Evolutionary conservation across 2,113 vertebrate genomes (phyloP).

Genomic region (Crocuta crocuta): DNA sequence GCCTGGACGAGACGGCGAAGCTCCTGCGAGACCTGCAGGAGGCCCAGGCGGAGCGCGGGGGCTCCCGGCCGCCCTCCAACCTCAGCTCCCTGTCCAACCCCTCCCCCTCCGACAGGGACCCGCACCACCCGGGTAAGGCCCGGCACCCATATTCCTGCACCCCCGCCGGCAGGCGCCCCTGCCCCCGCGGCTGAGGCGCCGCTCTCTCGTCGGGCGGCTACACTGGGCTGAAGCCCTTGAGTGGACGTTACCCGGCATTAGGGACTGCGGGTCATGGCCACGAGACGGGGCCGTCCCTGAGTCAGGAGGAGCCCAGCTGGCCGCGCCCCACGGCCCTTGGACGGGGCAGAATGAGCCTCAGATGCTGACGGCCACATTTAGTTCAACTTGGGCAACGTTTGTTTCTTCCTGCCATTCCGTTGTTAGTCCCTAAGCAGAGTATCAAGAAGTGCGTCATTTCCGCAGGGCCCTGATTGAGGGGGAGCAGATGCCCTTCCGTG

Average conservation of each 20-base stretch:
- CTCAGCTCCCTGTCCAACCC: constrained; percentile 96
- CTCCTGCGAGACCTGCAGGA: constrained; percentile 97
- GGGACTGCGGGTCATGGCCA: rapidly evolving
- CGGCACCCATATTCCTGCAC: background rate
- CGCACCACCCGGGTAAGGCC: constrained; percentile 93
- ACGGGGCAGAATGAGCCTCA: background rate
- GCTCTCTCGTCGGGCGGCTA: background rate
- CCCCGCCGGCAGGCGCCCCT: background rate
- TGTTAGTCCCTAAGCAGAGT: background rate
- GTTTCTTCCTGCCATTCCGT: background rate
- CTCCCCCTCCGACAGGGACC: constrained; percentile 96
- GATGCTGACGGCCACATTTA: no score
- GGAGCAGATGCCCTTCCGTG: background rate
- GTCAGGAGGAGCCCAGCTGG: background rate
- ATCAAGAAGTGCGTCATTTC: no score
- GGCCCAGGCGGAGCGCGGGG: constrained; percentile 93
- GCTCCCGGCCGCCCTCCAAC: constrained; percentile 96
- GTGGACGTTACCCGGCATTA: no score
- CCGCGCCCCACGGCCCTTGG: background rate
- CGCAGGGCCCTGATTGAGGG: background rate
- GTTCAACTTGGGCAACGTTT: background rate
- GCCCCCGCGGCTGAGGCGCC: background rate
- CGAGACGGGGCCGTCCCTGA: background rate
- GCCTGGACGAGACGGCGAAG: constrained; percentile 95
- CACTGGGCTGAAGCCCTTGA: background rate